These are phyloP conservation scores for Drosophila merina DNA, from an alignment of 2,888 invertebrate genomes.

Conservation along the genomic window DNA sequence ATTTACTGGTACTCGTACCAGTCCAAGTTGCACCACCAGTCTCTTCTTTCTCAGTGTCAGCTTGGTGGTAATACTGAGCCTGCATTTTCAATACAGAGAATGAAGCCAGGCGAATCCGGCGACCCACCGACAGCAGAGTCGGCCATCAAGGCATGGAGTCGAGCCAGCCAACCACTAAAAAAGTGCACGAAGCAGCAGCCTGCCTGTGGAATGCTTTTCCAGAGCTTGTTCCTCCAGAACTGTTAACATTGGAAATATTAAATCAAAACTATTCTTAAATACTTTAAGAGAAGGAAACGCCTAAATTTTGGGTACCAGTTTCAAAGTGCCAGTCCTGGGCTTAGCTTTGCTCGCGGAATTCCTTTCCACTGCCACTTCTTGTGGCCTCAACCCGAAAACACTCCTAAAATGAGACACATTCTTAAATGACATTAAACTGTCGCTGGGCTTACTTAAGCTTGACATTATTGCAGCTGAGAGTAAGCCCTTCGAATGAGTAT, in stretches of 20 bases:
- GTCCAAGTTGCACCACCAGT: constrained; percentile 2
- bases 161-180: constrained; percentile 39
- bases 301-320: constrained; percentile 32
- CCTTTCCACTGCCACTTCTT: constrained; percentile 10
- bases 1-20: constrained; percentile 64
- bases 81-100: constrained; percentile 18
- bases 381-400: constrained; percentile 10
- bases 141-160: neutral
- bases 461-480: constrained; percentile 59
- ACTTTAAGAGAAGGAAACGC: no score
- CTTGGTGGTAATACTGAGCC: constrained; percentile 13
- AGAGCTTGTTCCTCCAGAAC: neutral
- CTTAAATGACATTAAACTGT: constrained; percentile 44
- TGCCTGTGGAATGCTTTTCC: constrained; percentile 76
- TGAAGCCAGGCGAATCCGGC: constrained; percentile 50
- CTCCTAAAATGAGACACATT: constrained; percentile 36
- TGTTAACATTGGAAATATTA: no score
- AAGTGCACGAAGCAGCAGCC: constrained; percentile 74
- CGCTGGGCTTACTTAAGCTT: constrained; percentile 65
- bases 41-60: constrained; percentile 5
- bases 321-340: constrained; percentile 47
- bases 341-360: constrained; percentile 59
- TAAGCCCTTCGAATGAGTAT: neutral
- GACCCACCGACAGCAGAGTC: constrained; percentile 6
- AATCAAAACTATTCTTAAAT: neutral